These are phyloP conservation scores for Ceratina australensis DNA, from an alignment of 1,140 invertebrate genomes.

Conservation along the genomic window DNA sequence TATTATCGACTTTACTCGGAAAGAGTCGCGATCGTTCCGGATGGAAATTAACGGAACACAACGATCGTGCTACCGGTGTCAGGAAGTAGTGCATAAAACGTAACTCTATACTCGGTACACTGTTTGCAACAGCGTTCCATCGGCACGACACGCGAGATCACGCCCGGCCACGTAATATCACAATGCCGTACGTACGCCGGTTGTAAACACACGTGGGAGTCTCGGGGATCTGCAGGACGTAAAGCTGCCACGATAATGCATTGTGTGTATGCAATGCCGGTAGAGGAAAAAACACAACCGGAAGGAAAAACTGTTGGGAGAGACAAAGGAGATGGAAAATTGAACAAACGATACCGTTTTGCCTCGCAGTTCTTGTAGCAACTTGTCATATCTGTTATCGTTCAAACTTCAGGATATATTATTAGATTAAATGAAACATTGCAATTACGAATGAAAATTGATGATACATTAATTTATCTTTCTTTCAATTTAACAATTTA, in stretches of 20 bases:
- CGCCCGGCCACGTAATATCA: constrained; percentile 9
- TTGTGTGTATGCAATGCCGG: not conserved
- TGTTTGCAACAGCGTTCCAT: constrained; percentile 12
- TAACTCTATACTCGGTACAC: constrained; percentile 14
- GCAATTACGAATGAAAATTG: too few relatives aligned
- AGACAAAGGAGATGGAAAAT: constrained; percentile 8
- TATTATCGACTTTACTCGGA: not conserved
- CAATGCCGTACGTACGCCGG: not conserved
- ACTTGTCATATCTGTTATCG: too few relatives aligned
- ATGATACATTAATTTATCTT: too few relatives aligned
- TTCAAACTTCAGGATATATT: too few relatives aligned
- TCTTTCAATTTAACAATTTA: too few relatives aligned
- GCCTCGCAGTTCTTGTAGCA: too few relatives aligned
- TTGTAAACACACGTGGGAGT: constrained; percentile 17
- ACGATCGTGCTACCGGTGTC: not conserved
- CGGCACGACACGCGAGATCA: not conserved
- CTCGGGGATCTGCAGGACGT: not conserved
- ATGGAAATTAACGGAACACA: constrained; percentile 26
- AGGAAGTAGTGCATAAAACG: constrained; percentile 34
- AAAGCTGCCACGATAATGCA: constrained; percentile 26
- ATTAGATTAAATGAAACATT: too few relatives aligned
- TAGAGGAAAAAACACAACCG: not conserved
- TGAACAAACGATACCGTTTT: not conserved
- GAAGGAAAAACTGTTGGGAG: not conserved
- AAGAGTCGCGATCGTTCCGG: not conserved